Conservation (phyloP, 2,113 vertebrate species). For the Nothocercus nigrocapillus region DNA sequence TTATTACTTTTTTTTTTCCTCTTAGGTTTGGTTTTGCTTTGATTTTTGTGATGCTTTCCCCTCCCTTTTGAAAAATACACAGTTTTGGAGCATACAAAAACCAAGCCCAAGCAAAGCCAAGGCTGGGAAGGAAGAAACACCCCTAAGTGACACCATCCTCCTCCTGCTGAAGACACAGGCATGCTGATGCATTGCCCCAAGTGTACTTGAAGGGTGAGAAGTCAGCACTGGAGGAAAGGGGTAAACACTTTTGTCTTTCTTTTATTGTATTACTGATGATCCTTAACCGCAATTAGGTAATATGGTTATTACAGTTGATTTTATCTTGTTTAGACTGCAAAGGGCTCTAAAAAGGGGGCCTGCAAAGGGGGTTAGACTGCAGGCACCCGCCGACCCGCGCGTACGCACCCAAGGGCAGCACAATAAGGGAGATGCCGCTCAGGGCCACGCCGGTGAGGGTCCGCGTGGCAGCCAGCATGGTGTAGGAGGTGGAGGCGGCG, state of each 20-base stretch:
- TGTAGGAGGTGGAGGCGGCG: constrained; percentile 79
- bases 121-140: neutral
- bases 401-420: constrained; percentile 79
- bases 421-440: constrained; percentile 82
- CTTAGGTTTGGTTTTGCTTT: neutral
- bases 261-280: neutral
- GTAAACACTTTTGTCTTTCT: neutral
- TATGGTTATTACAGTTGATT: neutral
- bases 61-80: neutral
- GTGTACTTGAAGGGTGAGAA: neutral
- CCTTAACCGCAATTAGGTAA: neutral
- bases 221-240: neutral
- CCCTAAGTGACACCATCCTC: rapidly evolving
- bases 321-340: neutral
- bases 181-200: neutral
- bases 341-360: neutral
- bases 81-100: neutral
- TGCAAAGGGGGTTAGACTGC: neutral
- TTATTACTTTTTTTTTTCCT: neutral
- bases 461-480: constrained; percentile 81
- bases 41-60: neutral
- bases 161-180: neutral
- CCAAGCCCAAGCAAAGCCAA: neutral
- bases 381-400: rapidly evolving
- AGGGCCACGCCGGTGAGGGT: constrained; percentile 80